Evolutionary conservation across 2,888 invertebrate species (phyloP), one percentile per base, ranked within the genome.

Genomic region (Scaptomyza cyrtandrae): DNA sequence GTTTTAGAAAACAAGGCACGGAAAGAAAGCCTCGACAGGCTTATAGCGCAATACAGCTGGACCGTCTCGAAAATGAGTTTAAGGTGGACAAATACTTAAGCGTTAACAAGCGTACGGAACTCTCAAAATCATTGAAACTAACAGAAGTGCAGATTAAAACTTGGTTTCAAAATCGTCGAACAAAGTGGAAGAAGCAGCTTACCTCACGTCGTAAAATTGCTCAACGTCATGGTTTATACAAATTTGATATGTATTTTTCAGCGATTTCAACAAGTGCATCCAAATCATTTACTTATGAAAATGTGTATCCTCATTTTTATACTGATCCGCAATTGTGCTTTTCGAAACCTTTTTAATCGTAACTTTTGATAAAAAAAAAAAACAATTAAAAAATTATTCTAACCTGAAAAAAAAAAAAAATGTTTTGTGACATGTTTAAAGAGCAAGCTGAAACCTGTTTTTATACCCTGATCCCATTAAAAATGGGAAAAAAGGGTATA

Each of bases 1-100:
- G 98, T 81, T 95, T 96, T 0, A 93, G 98, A 31, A 96, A 98
- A 90, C 96, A 97, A 0, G 97, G 97, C 0, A 94, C 97, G 13
- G 98, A 99, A 90, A 93, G 99, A 11, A 99, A 99, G 91, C 99
- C 98, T 0, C 94, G 99, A 3, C 99, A 99, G 93, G 98, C 98
- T 0, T 99, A 99, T 93, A 98, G 98, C 90, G 96, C 98, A 0
- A 97, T 97, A 89, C 99, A 99, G 90, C 93, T 99, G 37, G 98
- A 98, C 87, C 93, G 96, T 70, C 93, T 99, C 29, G 99, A 99
- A 92, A 94, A 95, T 7, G 99, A 99, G 93, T 99, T 99, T 92
- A 98, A 98, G 93, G 93, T 96, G 57, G 98, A 99, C 93, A 98
- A 99, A 91, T 99, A 99, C 91, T 93, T 99, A 58, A 98, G 98